These are phyloP conservation scores for Spilarctia lutea DNA, from an alignment of 2,888 invertebrate species.

Conservation along the genomic window DNA sequence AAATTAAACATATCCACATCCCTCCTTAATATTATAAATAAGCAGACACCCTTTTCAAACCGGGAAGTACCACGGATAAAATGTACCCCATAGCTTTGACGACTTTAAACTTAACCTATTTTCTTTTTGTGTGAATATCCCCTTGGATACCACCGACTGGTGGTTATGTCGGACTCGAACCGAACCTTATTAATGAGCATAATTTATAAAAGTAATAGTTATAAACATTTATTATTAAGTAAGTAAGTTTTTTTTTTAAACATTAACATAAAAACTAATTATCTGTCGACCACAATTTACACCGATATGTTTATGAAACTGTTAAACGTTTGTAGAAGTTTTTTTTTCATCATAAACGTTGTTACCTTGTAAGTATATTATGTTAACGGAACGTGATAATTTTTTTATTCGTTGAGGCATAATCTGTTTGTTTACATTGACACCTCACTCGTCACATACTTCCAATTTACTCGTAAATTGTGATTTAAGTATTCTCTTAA, in stretches of 20 bases:
- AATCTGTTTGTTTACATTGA: constrained; percentile 3
- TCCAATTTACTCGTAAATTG: neutral
- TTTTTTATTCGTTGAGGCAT: constrained; percentile 21
- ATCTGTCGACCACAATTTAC: neutral
- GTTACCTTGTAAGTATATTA: constrained; percentile 32
- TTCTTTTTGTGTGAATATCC: too few relatives aligned
- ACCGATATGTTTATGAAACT: constrained; percentile 7
- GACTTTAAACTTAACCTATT: too few relatives aligned
- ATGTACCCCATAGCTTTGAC: too few relatives aligned
- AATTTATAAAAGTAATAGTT: neutral
- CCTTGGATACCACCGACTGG: too few relatives aligned
- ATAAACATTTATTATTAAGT: neutral
- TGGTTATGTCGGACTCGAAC: too few relatives aligned
- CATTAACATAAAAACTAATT: neutral
- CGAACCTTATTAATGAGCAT: too few relatives aligned
- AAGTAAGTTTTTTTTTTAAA: neutral
- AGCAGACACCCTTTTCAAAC: too few relatives aligned
- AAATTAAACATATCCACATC: too few relatives aligned
- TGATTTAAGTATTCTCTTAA: neutral
- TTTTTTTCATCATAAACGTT: constrained; percentile 26
- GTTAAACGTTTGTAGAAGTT: constrained; percentile 28
- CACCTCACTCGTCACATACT: neutral
- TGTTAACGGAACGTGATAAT: constrained; percentile 1
- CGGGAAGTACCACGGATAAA: too few relatives aligned
- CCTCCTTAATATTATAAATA: too few relatives aligned